Evolutionary conservation across 2,113 vertebrate genomes (phyloP), one percentile per base, ranked within the genome.

Genomic region (Electrona antarctica): DNA sequence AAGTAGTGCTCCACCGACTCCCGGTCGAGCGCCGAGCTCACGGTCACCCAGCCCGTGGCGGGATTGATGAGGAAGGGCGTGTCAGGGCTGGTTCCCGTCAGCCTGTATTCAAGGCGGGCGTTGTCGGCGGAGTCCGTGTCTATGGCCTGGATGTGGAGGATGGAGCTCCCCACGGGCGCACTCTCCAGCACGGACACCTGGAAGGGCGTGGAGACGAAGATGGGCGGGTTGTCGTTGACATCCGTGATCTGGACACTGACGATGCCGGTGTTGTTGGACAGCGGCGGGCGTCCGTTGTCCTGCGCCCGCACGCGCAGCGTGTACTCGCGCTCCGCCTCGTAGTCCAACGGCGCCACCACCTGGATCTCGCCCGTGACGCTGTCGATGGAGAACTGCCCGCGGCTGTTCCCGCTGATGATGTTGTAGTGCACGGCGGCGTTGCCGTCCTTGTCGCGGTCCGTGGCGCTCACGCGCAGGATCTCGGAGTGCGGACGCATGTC

Each of bases 191-290:
- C 97, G 0, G 97, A 96, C 0, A 96, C 95, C 83, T 99, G 97
- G 82, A 99, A 99, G 1, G 97, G 97, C 0, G 98, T 99, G 69
- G 97, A 99, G 60, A 99, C 97, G 89, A 99, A 99, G 68, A 99
- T 98, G 3, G 98, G 98, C 0, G 96, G 93, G 21, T 99, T 97
- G 85, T 99, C 98, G 0, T 99, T 99, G 73, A 99, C 95, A 69
- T 99, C 98, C 8, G 96, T 96, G 56, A 99, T 95, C 84, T 99
- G 97, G 8, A 99, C 95, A 68, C 96, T 99, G 0, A 94, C 95
- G 87, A 99, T 95, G 68, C 98, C 98, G 0, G 97, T 98, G 83
- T 97, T 99, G 88, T 99, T 99, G 46, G 98, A 99, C 9, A 99
- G 91, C 0, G 97, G 97, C 4, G 98, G 98, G 0, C 98, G 94